Base-by-base conservation (phyloP, 2,888 invertebrate species). In the Hirtodrosophila histrioides region DNA sequence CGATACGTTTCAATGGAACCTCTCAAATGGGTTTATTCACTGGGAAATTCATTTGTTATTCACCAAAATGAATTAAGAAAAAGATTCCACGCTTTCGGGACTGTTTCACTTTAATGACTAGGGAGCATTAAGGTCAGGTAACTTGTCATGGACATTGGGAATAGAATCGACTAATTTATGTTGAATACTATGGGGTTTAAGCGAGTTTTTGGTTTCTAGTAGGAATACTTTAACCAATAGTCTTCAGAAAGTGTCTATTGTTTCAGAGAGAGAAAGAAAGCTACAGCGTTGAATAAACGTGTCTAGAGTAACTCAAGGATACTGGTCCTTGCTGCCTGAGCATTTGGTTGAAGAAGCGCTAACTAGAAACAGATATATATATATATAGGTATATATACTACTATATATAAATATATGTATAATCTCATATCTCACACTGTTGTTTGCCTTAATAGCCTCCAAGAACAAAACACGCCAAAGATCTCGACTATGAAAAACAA, bases 311-410 rank as follows among this genome's bases (percentile, higher is more conserved):
- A 45, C 37, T 55, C 40, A 39, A 49, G 58, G 48, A 55, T 48
- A 35, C 35, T 35, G 17, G 49, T 58, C 56, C 49, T 62, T 45
- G 65, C 36, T 53, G 50, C 56, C 70, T 46, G 75, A 60, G 69
- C 49, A 56, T 35, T 43, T 40, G 12, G 40, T 53, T 62, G 7
- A 53, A 46, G 24, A 55, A 65, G 37, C 45, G 35, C 64, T 60
- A 71, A 43, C 36, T 56, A 56, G 37, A 41, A 37, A 17, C 39
- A 51, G 51, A 44, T 31, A 45, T 45, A 35, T 37, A 11, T 31
- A 31, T 24, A 39, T 17, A 17, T 43, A 51, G 48, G 41, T 31
- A 45, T 45, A 36, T 39, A 11, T 31, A 33, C 12, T 31, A 31
- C 3, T 35, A 43, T 49, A 35, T 50, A 44, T 37, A 40, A 27